Evolutionary conservation across 2,113 vertebrate genomes (phyloP), one percentile per base, ranked within the genome.

Genomic region (Typhlomys cinereus): DNA sequence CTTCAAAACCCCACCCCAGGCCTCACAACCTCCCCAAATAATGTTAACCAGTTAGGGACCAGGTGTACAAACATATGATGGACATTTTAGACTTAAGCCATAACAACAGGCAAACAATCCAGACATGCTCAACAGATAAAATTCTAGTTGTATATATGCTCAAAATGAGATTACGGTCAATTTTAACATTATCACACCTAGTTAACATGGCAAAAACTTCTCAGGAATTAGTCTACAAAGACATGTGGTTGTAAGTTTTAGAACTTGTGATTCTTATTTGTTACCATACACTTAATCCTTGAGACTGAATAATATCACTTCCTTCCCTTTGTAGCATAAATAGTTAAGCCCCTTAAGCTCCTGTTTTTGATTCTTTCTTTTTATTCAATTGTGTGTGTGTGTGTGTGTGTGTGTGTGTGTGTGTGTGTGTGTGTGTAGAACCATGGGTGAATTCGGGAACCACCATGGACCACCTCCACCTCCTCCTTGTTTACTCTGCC

Each of bases 311-410:
- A 81, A 34, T 25, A 82, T 50, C 4, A 41, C 59, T 50, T 81
- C 39, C 82, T 90, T 92, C 76, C 11, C n/a, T 89, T 93, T 92
- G 75, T 89, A 88, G 74, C 14, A 57, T 21, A 83, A 75, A 69
- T 2, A 54, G 57, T 86, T 73, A 91, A 89, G 39, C 18, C 34
- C 69, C 67, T 80, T 80, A 74, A 79, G 14, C n/a, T 90, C 31
- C 57, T 50, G 41, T 66, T 89, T 94, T 50, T 67, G 50, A 75
- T 54, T 25, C 41, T 89, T 93, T 91, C 78, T n/a, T n/a, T n/a
- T n/a, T n/a, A n/a, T n/a, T n/a, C n/a, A n/a, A n/a, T n/a, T n/a
- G n/a, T n/a, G n/a, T n/a, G n/a, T n/a, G n/a, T n/a, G n/a, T n/a
- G n/a, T n/a, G n/a, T n/a, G n/a, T n/a, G n/a, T n/a, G n/a, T n/a